Evolutionary conservation across 2,113 vertebrate species (phyloP), one percentile per base, ranked within the genome.

Genomic region (Gambusia holbrooki): DNA sequence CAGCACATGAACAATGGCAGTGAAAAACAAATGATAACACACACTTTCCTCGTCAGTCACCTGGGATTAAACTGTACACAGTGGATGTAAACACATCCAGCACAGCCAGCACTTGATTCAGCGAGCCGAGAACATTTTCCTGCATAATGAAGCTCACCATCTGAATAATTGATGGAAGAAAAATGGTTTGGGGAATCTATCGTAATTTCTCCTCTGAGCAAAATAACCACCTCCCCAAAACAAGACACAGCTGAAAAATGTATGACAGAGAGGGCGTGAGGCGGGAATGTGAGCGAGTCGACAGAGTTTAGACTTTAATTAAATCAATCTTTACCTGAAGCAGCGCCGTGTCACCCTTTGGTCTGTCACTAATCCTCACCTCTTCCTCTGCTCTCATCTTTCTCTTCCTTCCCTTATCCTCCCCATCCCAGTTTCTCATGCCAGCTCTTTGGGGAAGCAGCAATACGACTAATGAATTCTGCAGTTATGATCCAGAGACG

Each of bases 101-200:
- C 63, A 69, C 22, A 65, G 66, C 58, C n/a, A 68, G 51, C 61
- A 10, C 37, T 58, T 5, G 37, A 75, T 58, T 86, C 85, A 73
- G n/a, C 32, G 83, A 77, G 87, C 74, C 2, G 70, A 84, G 80
- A 69, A 83, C 66, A 87, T 84, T 80, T 77, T 63, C 77, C 82
- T 90, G 77, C 73, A 84, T 89, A 90, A 91, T 90, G 87, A 90
- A 69, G 32, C 69, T 88, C 84, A 81, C 81, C 81, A 86, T 88
- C 80, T 91, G 85, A 90, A 91, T 92, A 91, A 92, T 91, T 88
- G 77, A 92, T 87, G 11, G 73, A 37, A 74, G 89, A 83, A 89
- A 37, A 92, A 92, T 90, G 79, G 85, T 87, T 88, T 89, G 85
- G 75, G 68, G 84, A 79, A 88, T 88, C 81, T 70, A 80, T 85